Conservation (phyloP, 2,888 invertebrate species). For the Epistrophella euchroma region DNA sequence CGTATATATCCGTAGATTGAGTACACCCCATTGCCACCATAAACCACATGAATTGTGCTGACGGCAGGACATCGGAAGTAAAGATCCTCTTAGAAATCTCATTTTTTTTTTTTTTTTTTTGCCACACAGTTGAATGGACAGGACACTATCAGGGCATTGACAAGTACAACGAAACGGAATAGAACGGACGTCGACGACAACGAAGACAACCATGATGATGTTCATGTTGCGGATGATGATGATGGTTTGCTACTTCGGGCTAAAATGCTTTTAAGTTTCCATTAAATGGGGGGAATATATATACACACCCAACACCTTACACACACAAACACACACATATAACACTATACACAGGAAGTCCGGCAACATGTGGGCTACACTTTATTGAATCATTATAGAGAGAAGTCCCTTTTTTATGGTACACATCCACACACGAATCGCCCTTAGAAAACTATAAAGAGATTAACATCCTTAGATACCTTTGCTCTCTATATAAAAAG, state of each 20-base stretch:
- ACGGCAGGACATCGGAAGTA: constrained; percentile 70
- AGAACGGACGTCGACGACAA: constrained; percentile 17
- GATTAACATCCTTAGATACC: constrained; percentile 73
- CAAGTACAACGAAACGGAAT: constrained; percentile 36
- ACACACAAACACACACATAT: not conserved
- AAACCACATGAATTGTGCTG: constrained; percentile 58
- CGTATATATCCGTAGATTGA: constrained; percentile 40
- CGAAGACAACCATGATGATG: constrained; percentile 54
- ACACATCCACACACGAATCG: constrained; percentile 36
- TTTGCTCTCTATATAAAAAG: constrained; percentile 42
- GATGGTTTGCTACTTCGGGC: constrained; percentile 73
- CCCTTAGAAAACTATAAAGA: constrained; percentile 71
- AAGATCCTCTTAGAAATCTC: constrained; percentile 65
- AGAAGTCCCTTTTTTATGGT: constrained; percentile 54
- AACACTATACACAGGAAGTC: constrained; percentile 36
- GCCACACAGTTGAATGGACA: constrained; percentile 67
- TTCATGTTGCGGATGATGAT: constrained; percentile 65
- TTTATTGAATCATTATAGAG: constrained; percentile 72
- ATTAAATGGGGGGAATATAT: constrained; percentile 68
- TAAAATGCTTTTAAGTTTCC: constrained; percentile 75
- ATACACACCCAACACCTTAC: constrained; percentile 14
- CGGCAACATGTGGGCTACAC: constrained; percentile 74
- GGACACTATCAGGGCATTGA: constrained; percentile 67
- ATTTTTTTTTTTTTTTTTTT: constrained; percentile 51
- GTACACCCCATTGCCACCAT: constrained; percentile 27